phyloP scores from a whole-genome alignment of 2,888 invertebrate genomes.

The Hirudinaria manillensis region DNA sequence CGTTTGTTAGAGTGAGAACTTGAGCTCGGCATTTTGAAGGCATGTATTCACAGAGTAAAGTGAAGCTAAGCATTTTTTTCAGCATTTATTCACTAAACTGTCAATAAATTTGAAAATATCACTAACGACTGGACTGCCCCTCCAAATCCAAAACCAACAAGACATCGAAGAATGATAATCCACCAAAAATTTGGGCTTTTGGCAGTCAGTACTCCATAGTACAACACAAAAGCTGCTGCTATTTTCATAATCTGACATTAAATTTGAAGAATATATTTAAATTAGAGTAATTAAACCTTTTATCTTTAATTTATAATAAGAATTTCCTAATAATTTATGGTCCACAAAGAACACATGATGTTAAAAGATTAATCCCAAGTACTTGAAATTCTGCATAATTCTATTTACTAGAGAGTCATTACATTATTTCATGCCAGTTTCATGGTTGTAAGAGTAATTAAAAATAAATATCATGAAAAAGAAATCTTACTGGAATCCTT shows the following conservation, averaged over 20 bases:
- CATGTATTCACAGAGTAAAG: slow-evolving; percentile 50
- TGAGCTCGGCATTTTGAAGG: slow-evolving; percentile 50
- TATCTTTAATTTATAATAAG: not conserved
- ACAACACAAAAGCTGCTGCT: slow-evolving; percentile 47
- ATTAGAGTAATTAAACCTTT: not conserved
- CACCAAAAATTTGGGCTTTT: slow-evolving; percentile 50
- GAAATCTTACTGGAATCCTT: slow-evolving; percentile 45
- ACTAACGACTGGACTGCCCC: slow-evolving; percentile 44
- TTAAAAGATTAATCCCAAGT: too few relatives aligned
- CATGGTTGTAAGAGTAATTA: too few relatives aligned
- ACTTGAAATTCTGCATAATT: too few relatives aligned
- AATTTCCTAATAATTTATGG: not conserved
- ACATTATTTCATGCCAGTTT: too few relatives aligned
- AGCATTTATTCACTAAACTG: not conserved
- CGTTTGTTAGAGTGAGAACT: slow-evolving; percentile 45
- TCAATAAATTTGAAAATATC: not conserved
- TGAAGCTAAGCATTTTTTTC: slow-evolving; percentile 44
- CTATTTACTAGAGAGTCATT: too few relatives aligned
- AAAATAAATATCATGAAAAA: too few relatives aligned
- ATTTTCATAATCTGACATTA: slow-evolving; percentile 45
- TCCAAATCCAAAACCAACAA: slow-evolving; percentile 51
- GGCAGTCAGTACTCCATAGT: slow-evolving; percentile 48
- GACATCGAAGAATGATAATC: slow-evolving; percentile 48
- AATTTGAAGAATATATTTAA: not conserved
- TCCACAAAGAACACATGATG: too few relatives aligned